Percentiles rank a stretch among this genome's conserved stretches.
Conservation (phyloP, 2,113 vertebrate genomes). For the Poeciliopsis occidentalis region DNA sequence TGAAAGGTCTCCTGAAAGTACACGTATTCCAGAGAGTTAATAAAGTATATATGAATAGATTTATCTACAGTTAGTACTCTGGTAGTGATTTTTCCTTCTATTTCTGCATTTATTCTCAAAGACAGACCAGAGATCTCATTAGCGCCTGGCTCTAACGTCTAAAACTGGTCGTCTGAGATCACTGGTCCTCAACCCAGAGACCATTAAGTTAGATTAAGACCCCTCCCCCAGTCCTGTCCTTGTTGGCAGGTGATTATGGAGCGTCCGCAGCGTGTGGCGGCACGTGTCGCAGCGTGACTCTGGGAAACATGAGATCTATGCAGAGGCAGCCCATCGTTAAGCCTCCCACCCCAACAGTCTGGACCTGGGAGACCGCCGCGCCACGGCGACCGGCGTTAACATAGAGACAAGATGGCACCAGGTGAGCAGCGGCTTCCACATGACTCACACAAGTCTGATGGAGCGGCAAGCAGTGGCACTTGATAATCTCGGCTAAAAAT, state of each 20-base stretch:
- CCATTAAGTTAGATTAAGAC: not conserved
- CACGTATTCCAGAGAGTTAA: too few relatives aligned
- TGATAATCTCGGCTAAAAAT: too few relatives aligned
- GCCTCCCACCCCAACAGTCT: slow-evolving; percentile 41
- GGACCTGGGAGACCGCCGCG: slow-evolving; percentile 33
- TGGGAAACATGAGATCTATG: slow-evolving; percentile 39
- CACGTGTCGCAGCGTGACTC: slow-evolving; percentile 43
- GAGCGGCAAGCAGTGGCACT: not conserved
- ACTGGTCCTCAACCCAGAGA: slow-evolving; percentile 14
- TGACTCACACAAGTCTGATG: not conserved
- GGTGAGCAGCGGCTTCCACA: not conserved
- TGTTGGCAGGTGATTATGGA: slow-evolving; percentile 34
- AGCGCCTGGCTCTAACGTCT: not conserved
- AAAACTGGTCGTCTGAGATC: not conserved
- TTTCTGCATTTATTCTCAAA: not conserved
- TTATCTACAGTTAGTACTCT: too few relatives aligned
- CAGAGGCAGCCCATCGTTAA: slow-evolving; percentile 55
- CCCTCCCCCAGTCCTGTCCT: too few relatives aligned
- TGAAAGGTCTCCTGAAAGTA: too few relatives aligned
- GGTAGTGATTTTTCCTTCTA: too few relatives aligned
- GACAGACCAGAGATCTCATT: not conserved
- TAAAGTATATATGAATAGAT: too few relatives aligned
- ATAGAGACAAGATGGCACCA: not conserved
- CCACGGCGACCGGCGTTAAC: not conserved
- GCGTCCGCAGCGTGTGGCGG: slow-evolving; percentile 12